Percentiles rank a stretch among this genome's conserved stretches.
Evolutionary conservation across 2,888 invertebrate species (phyloP).

Genomic region (Agrotis ipsilon): DNA sequence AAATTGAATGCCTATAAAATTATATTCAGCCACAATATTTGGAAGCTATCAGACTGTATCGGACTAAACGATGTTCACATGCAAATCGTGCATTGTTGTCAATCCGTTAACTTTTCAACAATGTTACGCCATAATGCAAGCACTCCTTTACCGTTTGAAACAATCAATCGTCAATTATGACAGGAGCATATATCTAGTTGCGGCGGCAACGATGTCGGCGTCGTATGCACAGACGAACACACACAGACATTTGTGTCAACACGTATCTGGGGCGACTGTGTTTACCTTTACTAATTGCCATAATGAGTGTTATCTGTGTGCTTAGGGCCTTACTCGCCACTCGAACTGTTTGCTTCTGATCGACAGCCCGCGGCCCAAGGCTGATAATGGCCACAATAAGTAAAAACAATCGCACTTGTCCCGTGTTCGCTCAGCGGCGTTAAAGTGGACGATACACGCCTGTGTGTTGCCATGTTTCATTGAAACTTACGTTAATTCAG

Average conservation of each 20-base stretch:
- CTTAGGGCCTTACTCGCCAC: constrained; percentile 74
- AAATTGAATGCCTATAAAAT: constrained; percentile 16
- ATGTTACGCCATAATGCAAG: constrained; percentile 30
- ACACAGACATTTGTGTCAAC: constrained; percentile 71
- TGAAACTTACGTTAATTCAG: constrained; percentile 49
- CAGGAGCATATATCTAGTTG: constrained; percentile 48
- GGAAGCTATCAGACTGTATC: constrained; percentile 17
- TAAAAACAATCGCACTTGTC: constrained; percentile 56
- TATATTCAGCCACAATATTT: constrained; percentile 27
- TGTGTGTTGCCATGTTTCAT: constrained; percentile 35
- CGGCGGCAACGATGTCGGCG: neutral
- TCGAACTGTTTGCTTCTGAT: constrained; percentile 81
- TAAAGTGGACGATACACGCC: constrained; percentile 52
- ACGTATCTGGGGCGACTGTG: constrained; percentile 82
- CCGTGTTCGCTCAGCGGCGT: constrained; percentile 62
- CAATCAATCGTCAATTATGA: constrained; percentile 61
- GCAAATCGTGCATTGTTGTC: constrained; percentile 54
- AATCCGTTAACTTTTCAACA: constrained; percentile 25
- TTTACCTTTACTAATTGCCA: constrained; percentile 87
- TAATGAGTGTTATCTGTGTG: constrained; percentile 87
- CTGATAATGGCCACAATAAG: constrained; percentile 69
- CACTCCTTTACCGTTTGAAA: constrained; percentile 45
- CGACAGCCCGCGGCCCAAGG: constrained; percentile 78
- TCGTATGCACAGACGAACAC: constrained; percentile 48
- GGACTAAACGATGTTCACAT: constrained; percentile 45